A percentile compares a stretch with the other conserved stretches of the same genome.
phyloP scores from a whole-genome alignment of 2,113 vertebrate species.

The Trogon melanurus region DNA sequence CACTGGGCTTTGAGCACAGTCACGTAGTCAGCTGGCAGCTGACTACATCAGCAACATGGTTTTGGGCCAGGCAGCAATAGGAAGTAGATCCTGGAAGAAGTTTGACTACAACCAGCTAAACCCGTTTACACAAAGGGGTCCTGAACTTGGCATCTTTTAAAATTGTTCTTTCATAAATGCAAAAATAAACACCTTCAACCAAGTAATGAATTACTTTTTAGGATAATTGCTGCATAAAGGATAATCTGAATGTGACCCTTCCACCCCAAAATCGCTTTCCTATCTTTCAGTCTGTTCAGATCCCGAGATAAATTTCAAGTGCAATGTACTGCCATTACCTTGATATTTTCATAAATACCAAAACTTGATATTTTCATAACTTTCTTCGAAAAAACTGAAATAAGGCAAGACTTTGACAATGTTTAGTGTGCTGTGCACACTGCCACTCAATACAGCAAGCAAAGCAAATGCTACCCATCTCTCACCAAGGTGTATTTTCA shows the following conservation, averaged over 20 bases:
- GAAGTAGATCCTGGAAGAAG: background rate
- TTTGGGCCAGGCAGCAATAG: background rate
- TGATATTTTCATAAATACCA: background rate
- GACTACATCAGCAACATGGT: background rate
- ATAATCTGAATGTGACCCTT: background rate
- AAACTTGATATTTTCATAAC: background rate
- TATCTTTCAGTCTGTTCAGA: background rate
- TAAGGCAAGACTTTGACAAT: background rate
- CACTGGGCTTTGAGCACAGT: background rate
- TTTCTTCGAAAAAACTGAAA: background rate
- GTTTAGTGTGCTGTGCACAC: background rate
- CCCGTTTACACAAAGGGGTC: background rate
- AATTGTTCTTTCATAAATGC: background rate
- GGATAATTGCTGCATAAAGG: background rate
- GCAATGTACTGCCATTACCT: background rate
- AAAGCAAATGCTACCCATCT: background rate
- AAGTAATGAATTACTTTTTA: background rate
- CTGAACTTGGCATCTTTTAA: background rate
- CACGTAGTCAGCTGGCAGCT: background rate
- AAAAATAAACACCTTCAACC: background rate
- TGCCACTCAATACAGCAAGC: background rate
- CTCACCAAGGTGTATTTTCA: background rate
- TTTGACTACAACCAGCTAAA: background rate
- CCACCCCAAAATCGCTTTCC: background rate
- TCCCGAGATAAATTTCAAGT: background rate